These are phyloP conservation scores for Protosalanx chinensis DNA, from an alignment of 2,797 vertebrate genomes.

Conservation along the genomic window DNA sequence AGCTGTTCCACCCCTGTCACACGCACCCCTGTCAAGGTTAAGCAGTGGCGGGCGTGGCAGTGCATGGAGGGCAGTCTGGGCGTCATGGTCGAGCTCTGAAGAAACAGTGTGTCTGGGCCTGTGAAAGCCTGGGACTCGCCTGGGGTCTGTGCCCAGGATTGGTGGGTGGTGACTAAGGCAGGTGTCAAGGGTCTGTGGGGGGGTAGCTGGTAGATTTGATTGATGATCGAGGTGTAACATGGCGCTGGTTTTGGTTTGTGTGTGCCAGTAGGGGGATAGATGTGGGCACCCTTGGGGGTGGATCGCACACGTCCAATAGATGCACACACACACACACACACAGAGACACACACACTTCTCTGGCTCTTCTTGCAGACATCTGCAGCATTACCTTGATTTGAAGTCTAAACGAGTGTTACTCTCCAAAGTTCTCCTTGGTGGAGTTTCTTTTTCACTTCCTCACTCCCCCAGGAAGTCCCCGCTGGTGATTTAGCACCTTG, in stretches of 20 bases:
- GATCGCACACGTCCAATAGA: conserved; percentile 25
- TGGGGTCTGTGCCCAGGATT: not conserved
- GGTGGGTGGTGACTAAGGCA: conserved; percentile 7
- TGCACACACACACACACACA: conserved; percentile 9
- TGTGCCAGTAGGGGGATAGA: conserved; percentile 36
- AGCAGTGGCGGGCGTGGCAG: conserved; percentile 31
- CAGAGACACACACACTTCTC: not conserved
- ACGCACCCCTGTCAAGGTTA: conserved; percentile 53
- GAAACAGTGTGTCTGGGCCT: not conserved
- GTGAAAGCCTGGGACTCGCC: not conserved
- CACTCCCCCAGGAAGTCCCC: not conserved
- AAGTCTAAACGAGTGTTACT: too few relatives aligned
- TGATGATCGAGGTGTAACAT: conserved; percentile 28
- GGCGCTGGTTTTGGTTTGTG: conserved; percentile 18
- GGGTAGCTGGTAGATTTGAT: conserved; percentile 39
- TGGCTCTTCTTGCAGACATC: too few relatives aligned
- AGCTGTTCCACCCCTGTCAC: conserved; percentile 54
- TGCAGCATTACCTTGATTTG: too few relatives aligned
- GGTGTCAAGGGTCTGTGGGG: conserved; percentile 17
- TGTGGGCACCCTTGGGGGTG: conserved; percentile 30
- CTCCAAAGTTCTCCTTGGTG: not conserved
- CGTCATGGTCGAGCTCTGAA: not conserved
- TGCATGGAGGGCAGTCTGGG: not conserved
- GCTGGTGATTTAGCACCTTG: conserved; percentile 3
- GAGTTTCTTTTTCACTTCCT: not conserved